Evolutionary conservation across 1,140 invertebrate genomes (phyloP).

Genomic region (Trachelipus rathkii): DNA sequence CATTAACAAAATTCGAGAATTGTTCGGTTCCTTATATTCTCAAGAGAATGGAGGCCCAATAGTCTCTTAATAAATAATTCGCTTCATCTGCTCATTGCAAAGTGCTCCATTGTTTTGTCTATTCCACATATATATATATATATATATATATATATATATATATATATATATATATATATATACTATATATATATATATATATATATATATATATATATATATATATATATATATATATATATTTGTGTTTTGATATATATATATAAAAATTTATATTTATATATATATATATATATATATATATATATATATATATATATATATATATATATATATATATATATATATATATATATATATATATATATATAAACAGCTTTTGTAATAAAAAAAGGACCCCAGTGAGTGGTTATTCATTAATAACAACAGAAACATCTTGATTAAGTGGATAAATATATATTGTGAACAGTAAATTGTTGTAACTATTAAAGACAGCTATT

Average conservation of each 20-base stretch:
- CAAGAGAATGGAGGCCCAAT: too few species aligned
- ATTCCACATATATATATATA: neutral
- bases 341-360: slow-evolving; percentile 24
- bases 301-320: slow-evolving; percentile 20
- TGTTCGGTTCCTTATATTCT: too few species aligned
- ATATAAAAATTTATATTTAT: neutral
- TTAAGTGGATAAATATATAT: too few species aligned
- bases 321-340: slow-evolving; percentile 21
- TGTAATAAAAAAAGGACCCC: slow-evolving; percentile 5
- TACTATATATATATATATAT: slow-evolving; percentile 20
- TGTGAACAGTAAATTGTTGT: too few species aligned
- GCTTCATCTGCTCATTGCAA: too few species aligned
- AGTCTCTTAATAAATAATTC: too few species aligned
- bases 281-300: slow-evolving; percentile 18
- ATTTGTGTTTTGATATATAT: slow-evolving; percentile 18
- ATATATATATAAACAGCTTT: too few species aligned
- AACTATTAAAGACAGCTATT: too few species aligned
- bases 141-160: slow-evolving; percentile 22
- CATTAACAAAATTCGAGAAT: too few species aligned
- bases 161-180: slow-evolving; percentile 21
- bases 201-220: slow-evolving; percentile 20
- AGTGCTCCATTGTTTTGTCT: too few species aligned
- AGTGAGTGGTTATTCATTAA: too few species aligned
- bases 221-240: slow-evolving; percentile 21
- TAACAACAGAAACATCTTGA: too few species aligned